A percentile compares a stretch with the other conserved stretches of the same genome.
Conservation (phyloP, 2,888 invertebrate species). For the Antheraea assamensis region DNA sequence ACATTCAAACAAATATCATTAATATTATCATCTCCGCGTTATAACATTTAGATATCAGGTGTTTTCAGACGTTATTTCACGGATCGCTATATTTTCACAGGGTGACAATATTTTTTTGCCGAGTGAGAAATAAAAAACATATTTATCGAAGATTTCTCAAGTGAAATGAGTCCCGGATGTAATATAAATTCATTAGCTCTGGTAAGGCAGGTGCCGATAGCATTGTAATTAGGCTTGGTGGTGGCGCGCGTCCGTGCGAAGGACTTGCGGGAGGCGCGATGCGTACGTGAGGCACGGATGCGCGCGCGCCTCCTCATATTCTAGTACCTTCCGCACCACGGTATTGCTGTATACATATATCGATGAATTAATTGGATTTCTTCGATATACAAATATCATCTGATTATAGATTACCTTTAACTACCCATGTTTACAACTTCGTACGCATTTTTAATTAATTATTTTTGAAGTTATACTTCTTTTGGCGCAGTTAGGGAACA, state of each 20-base stretch:
- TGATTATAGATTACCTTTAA: too few species aligned
- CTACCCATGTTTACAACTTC: too few species aligned
- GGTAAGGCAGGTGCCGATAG: slow-evolving; percentile 14
- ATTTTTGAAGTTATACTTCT: too few species aligned
- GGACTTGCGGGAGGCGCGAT: background rate
- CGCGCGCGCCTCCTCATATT: background rate
- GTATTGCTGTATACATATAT: background rate
- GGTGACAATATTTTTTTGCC: background rate
- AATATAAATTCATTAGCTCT: slow-evolving; percentile 13
- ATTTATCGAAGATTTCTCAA: slow-evolving; percentile 10
- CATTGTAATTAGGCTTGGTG: slow-evolving; percentile 16
- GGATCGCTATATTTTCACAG: background rate
- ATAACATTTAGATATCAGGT: background rate
- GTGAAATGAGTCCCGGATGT: slow-evolving; percentile 18
- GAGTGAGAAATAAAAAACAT: background rate
- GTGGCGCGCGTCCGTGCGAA: slow-evolving; percentile 10
- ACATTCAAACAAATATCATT: too few species aligned
- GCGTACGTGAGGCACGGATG: background rate
- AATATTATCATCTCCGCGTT: too few species aligned
- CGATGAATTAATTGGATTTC: background rate
- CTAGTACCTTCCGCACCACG: background rate
- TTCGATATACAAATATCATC: background rate
- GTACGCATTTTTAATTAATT: too few species aligned
- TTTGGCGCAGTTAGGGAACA: too few species aligned
- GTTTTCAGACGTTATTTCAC: background rate